Evolutionary conservation across 2,113 vertebrate species (phyloP), one percentile per base, ranked within the genome.

Genomic region (Glaucomys volans): DNA sequence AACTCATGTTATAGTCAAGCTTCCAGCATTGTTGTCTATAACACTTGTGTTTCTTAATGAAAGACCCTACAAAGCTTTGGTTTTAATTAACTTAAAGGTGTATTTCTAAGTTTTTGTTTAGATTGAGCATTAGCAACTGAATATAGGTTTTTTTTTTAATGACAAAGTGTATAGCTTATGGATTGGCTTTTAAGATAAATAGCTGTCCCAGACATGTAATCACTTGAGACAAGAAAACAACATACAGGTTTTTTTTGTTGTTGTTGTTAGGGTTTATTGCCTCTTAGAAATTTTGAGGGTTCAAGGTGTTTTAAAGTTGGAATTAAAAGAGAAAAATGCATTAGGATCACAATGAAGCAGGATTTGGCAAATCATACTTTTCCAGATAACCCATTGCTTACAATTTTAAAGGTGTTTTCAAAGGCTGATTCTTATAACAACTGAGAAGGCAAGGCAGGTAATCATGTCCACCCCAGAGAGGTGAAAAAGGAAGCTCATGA

Each of bases 271-370:
- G 52, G 28, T 74, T 87, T 59, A 75, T 12, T 76, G 57, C 35
- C 22, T 66, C 77, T 95, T 87, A 96, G 42, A 96, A 84, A 91
- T 83, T 94, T 82, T 91, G 66, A 97, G 44, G 40, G 32, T 80
- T 22, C 12, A 81, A 18, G 30, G 54, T 90, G 24, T 90, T 87
- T 84, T 64, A 85, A 88, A 91, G 93, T 42, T 62, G 26, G 35
- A 88, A 81, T 71, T 80, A 66, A 95, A 40, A 76, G 67, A 79
- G 37, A 67, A 87, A 89, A 96, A 74, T 40, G 44, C 32, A 89
- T 71, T 44, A 71, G 11, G 11, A 44, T 52, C 26, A 71, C 84
- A 90, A 42, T 77, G 62, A 22, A 91, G 71, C 69, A 72, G 40
- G n/a, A 30, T 67, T 26, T 69, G n/a, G n/a, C 26, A 94, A 83